Evolutionary conservation across 2,888 invertebrate genomes (phyloP).

Genomic region (Drosophila affinis): DNA sequence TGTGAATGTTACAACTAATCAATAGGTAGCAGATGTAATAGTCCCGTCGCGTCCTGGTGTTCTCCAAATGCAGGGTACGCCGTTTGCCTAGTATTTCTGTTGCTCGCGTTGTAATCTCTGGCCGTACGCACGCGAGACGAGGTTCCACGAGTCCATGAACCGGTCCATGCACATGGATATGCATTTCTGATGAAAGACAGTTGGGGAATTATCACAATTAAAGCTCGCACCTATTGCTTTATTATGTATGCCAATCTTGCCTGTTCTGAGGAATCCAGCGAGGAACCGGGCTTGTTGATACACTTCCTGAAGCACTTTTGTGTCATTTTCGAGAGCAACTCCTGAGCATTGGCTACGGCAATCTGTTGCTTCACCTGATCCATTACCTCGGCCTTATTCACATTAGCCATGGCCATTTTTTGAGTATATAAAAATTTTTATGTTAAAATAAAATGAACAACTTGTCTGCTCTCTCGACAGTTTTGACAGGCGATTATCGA

Average conservation of each 20-base stretch:
- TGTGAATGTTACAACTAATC: slow-evolving; percentile 40
- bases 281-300: slow-evolving; percentile 94
- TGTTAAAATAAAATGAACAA: slow-evolving; percentile 6
- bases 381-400: slow-evolving; percentile 94
- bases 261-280: slow-evolving; percentile 95
- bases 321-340: slow-evolving; percentile 96
- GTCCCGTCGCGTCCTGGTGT: slow-evolving; percentile 13
- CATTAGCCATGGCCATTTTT: slow-evolving; percentile 85
- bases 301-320: slow-evolving; percentile 99
- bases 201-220: not conserved
- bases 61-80: slow-evolving; percentile 22
- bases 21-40: slow-evolving; percentile 28
- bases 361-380: slow-evolving; percentile 97
- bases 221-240: rapidly evolving
- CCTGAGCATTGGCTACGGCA: slow-evolving; percentile 96
- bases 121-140: slow-evolving; percentile 94
- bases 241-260: slow-evolving; percentile 81
- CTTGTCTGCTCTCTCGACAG: not conserved
- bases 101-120: slow-evolving; percentile 91
- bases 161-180: slow-evolving; percentile 98
- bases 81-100: slow-evolving; percentile 52
- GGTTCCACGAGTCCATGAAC: slow-evolving; percentile 98
- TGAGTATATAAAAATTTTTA: slow-evolving; percentile 6
- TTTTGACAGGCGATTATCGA: too few relatives aligned
- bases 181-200: slow-evolving; percentile 88